phyloP scores from a whole-genome alignment of 2,113 vertebrate species.

The Ptychochromis oligacanthus region DNA sequence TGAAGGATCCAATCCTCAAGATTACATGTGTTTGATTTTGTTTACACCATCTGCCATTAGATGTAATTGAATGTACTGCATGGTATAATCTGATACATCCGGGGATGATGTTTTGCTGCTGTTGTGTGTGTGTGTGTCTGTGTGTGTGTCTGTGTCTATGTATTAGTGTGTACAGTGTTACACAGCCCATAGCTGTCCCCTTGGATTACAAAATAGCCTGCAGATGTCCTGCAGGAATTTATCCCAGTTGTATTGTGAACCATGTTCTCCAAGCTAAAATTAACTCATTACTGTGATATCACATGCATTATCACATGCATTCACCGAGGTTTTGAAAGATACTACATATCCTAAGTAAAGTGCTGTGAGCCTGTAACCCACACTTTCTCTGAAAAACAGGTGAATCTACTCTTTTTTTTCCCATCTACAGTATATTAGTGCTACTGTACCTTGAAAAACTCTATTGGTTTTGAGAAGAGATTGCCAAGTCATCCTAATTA shows the following conservation, averaged over 20 bases:
- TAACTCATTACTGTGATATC: constrained; percentile 7
- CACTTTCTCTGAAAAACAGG: background rate
- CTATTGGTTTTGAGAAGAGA: background rate
- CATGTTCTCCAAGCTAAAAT: background rate
- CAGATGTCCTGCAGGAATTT: constrained; percentile 31
- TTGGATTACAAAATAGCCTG: constrained; percentile 24
- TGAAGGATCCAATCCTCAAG: constrained; percentile 67
- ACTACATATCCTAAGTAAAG: background rate
- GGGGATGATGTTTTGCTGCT: constrained; percentile 30
- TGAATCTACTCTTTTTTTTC: background rate
- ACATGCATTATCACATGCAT: too few species aligned
- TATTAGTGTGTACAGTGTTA: background rate
- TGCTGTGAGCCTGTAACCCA: background rate
- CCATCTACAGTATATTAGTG: background rate
- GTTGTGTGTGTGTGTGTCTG: background rate
- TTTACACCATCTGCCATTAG: constrained; percentile 74
- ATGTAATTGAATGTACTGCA: constrained; percentile 75
- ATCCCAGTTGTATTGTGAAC: constrained; percentile 16
- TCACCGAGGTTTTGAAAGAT: constrained; percentile 1
- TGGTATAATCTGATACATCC: constrained; percentile 70
- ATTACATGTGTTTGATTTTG: constrained; percentile 73
- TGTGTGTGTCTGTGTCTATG: background rate
- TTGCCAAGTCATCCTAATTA: background rate
- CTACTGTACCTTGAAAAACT: background rate
- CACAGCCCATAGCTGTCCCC: background rate